phyloP scores from a whole-genome alignment of 2,888 invertebrate genomes.

The Silvanus unidentatus region DNA sequence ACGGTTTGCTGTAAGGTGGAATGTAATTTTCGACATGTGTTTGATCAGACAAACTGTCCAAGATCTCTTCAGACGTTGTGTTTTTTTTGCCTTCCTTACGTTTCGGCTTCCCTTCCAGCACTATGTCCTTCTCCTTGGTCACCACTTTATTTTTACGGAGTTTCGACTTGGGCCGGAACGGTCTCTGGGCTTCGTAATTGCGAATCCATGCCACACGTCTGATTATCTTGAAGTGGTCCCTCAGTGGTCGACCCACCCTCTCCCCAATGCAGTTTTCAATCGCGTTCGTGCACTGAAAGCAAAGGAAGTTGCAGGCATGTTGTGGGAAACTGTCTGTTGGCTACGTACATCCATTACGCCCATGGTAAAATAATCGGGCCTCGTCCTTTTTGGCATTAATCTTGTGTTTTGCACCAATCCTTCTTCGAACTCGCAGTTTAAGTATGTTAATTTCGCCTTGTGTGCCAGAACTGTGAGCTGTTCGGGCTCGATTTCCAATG shows the following conservation, averaged over 20 bases:
- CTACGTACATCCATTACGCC: slow-evolving; percentile 41
- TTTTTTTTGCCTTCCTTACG: neutral
- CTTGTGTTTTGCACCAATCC: slow-evolving; percentile 38
- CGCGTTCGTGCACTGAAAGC: slow-evolving; percentile 39
- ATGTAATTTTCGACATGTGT: slow-evolving; percentile 30
- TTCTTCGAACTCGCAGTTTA: slow-evolving; percentile 43
- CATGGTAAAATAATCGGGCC: slow-evolving; percentile 42
- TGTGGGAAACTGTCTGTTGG: too few species aligned
- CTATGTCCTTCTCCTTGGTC: slow-evolving; percentile 17
- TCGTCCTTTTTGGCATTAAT: slow-evolving; percentile 33
- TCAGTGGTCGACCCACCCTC: slow-evolving; percentile 39
- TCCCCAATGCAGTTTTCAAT: slow-evolving; percentile 43
- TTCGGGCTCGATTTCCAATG: slow-evolving; percentile 37
- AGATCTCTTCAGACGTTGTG: slow-evolving; percentile 13
- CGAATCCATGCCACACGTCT: slow-evolving; percentile 41
- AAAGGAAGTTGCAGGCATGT: too few species aligned
- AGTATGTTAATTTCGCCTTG: slow-evolving; percentile 38
- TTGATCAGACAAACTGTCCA: slow-evolving; percentile 36
- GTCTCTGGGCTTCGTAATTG: slow-evolving; percentile 32
- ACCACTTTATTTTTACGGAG: slow-evolving; percentile 24
- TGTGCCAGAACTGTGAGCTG: slow-evolving; percentile 36
- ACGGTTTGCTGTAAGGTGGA: slow-evolving; percentile 30
- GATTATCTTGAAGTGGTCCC: slow-evolving; percentile 44
- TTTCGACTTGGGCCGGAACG: slow-evolving; percentile 30
- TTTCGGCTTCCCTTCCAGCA: slow-evolving; percentile 13